Evolutionary conservation across 2,888 invertebrate genomes (phyloP).

Genomic region (Dasypogon diadema): DNA sequence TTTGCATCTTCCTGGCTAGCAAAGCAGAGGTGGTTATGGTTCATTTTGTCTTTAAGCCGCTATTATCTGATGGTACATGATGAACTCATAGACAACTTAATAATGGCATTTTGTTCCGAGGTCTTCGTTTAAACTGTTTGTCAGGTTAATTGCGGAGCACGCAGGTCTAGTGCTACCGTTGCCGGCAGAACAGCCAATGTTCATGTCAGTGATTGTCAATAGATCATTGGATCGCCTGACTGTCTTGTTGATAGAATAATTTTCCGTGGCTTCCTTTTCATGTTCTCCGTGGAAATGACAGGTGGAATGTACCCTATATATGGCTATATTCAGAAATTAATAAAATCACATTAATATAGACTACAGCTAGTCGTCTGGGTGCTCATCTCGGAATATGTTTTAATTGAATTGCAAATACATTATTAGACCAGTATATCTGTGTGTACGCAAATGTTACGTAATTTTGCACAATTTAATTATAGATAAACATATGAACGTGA

Average conservation of each 20-base stretch:
- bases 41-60: constrained; percentile 26
- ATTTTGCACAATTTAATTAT: constrained; percentile 22
- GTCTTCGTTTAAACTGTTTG: constrained; percentile 38
- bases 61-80: constrained; percentile 24
- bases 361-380: background rate
- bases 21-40: constrained; percentile 27
- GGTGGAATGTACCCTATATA: constrained; percentile 28
- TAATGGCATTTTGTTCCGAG: constrained; percentile 36
- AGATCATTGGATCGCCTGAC: constrained; percentile 35
- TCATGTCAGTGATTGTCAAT: constrained; percentile 47
- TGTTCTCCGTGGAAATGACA: constrained; percentile 37
- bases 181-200: constrained; percentile 35
- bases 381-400: constrained; percentile 8
- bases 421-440: background rate
- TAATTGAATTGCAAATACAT: constrained; percentile 26
- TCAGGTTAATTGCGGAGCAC: constrained; percentile 38
- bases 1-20: constrained; percentile 11
- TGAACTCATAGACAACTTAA: constrained; percentile 46
- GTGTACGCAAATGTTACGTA: constrained; percentile 3
- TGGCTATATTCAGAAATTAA: constrained; percentile 7
- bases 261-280: constrained; percentile 32
- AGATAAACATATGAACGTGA: constrained; percentile 7
- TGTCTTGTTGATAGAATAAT: constrained; percentile 44
- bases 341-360: constrained; percentile 33
- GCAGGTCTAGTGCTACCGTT: constrained; percentile 20